Percentiles rank a stretch among this genome's conserved stretches.
Evolutionary conservation across 1,140 invertebrate genomes (phyloP).

Genomic region (Scaptomyza montana): DNA sequence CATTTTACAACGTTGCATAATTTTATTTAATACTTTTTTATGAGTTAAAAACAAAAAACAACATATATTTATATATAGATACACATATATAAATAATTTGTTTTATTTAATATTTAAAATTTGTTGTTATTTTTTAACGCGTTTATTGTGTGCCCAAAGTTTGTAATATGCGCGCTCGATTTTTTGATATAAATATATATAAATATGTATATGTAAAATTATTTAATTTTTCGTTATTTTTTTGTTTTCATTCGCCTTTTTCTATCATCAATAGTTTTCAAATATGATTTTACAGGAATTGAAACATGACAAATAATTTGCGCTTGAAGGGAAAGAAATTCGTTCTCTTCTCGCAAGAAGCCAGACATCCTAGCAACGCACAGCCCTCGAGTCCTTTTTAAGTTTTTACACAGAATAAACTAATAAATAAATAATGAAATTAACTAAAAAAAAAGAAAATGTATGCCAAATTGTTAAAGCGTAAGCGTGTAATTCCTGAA

Average conservation of each 20-base stretch:
- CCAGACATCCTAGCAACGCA: constrained; percentile 49
- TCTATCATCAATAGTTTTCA: constrained; percentile 13
- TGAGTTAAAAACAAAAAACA: constrained; percentile 50
- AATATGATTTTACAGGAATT: constrained; percentile 66
- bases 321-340: constrained; percentile 46
- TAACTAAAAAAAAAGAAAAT: constrained; percentile 36
- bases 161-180: constrained; percentile 78
- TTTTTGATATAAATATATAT: constrained; percentile 74
- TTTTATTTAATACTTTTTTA: constrained; percentile 61
- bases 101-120: constrained; percentile 82
- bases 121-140: constrained; percentile 79
- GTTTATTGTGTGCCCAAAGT: constrained; percentile 76
- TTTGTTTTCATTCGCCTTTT: constrained; percentile 35
- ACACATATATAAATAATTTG: constrained; percentile 58
- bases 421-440: constrained; percentile 18
- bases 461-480: constrained; percentile 76
- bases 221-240: constrained; percentile 57
- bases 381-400: constrained; percentile 31
- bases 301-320: constrained; percentile 76
- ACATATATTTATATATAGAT: constrained; percentile 53
- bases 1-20: constrained; percentile 41
- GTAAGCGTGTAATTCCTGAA: constrained; percentile 67
- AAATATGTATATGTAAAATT: constrained; percentile 67
- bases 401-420: constrained; percentile 24
- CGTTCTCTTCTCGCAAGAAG: constrained; percentile 35